phyloP scores from a whole-genome alignment of 2,113 vertebrate species.

The Dicaeum eximium region DNA sequence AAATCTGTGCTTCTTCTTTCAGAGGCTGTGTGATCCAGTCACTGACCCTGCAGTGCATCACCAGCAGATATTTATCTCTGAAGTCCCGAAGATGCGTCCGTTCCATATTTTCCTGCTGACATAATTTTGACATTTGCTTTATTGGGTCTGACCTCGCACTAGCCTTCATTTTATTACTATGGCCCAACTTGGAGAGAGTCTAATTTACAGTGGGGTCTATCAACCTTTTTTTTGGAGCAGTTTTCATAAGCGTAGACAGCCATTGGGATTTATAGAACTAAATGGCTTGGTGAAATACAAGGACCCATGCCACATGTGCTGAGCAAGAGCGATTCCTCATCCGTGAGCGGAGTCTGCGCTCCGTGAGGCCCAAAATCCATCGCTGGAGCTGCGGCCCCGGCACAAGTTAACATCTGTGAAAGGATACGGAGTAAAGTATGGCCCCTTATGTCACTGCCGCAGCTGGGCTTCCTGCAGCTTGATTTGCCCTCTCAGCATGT shows the following conservation, averaged over 20 bases:
- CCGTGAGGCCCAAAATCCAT: neutral
- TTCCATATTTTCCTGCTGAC: constrained; percentile 30
- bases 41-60: constrained; percentile 3
- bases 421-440: constrained; percentile 34
- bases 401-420: constrained; percentile 58
- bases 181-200: neutral
- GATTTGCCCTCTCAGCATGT: constrained; percentile 50
- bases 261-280: constrained; percentile 61
- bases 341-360: neutral
- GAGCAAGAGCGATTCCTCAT: constrained; percentile 54
- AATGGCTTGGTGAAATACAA: constrained; percentile 58
- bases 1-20: neutral
- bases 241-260: constrained; percentile 36
- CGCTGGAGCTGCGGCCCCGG: neutral
- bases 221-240: constrained; percentile 38
- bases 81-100: neutral
- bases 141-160: neutral
- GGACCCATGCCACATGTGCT: neutral
- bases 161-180: constrained; percentile 45
- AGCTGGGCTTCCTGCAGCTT: constrained; percentile 54
- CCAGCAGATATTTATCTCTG: constrained; percentile 39
- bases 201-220: constrained; percentile 30
- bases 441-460: constrained; percentile 13
- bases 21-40: neutral
- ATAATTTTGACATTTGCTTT: constrained; percentile 62